phyloP scores from a whole-genome alignment of 2,797 vertebrate genomes.

The Centroberyx gerrardi region DNA sequence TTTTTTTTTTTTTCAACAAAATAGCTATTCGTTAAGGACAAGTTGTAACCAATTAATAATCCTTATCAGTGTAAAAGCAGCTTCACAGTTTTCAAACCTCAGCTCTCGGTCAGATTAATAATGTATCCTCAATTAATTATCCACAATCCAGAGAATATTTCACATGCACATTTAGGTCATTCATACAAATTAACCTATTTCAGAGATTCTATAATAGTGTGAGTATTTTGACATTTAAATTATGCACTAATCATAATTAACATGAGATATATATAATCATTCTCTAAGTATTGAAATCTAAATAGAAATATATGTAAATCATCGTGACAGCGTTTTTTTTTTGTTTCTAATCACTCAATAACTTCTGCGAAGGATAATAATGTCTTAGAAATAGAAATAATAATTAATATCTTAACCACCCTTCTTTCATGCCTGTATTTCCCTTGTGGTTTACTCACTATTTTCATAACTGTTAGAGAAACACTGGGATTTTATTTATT shows the following conservation, averaged over 20 bases:
- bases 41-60: neutral
- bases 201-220: neutral
- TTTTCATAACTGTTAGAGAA: too few species aligned
- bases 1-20: neutral
- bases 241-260: neutral
- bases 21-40: neutral
- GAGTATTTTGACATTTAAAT: neutral
- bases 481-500: neutral
- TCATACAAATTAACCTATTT: neutral
- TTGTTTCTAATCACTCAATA: too few species aligned
- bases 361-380: too few species aligned
- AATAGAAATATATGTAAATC: too few species aligned
- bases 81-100: constrained; percentile 3
- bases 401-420: too few species aligned
- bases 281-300: too few species aligned
- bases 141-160: neutral
- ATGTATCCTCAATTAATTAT: neutral
- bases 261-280: too few species aligned
- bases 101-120: neutral
- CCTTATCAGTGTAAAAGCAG: neutral
- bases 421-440: too few species aligned
- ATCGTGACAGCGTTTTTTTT: too few species aligned
- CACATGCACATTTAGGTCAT: neutral
- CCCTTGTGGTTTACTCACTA: too few species aligned
- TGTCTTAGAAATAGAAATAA: too few species aligned